phyloP scores from a whole-genome alignment of 2,113 vertebrate species.

The Oncorhynchus nerka region DNA sequence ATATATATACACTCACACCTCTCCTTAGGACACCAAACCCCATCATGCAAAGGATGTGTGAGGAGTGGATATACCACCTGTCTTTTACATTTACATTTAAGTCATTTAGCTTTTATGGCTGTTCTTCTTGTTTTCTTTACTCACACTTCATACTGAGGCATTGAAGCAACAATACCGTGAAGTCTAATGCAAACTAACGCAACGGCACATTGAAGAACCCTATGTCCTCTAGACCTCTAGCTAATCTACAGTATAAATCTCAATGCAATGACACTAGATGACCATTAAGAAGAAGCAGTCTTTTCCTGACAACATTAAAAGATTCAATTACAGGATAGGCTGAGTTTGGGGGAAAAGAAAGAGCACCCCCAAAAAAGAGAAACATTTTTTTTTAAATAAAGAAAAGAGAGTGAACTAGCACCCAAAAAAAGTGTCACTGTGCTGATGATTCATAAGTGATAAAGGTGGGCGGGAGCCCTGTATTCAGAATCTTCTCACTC shows the following conservation, averaged over 20 bases:
- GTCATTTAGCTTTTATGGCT: too few species aligned
- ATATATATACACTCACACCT: constrained; percentile 59
- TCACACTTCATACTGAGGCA: background rate
- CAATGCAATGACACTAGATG: constrained; percentile 11
- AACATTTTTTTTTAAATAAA: background rate
- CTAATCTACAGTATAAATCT: background rate
- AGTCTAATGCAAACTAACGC: background rate
- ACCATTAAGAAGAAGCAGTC: constrained; percentile 53
- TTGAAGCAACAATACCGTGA: background rate
- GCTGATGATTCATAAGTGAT: constrained; percentile 71
- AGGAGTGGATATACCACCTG: constrained; percentile 17
- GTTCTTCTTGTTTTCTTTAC: too few species aligned
- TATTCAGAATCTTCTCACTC: constrained; percentile 72
- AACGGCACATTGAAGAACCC: background rate
- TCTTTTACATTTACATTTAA: too few species aligned
- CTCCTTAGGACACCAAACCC: constrained; percentile 54
- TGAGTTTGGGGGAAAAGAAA: background rate
- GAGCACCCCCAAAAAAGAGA: background rate
- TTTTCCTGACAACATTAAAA: background rate
- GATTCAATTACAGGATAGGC: background rate
- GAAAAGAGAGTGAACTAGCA: background rate
- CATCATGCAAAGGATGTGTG: constrained; percentile 58
- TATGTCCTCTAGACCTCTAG: background rate
- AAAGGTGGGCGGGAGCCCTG: constrained; percentile 55
- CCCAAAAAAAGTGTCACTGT: constrained; percentile 32